Conservation (phyloP, 2,113 vertebrate species). For the Ophthalmolycus amberensis region DNA sequence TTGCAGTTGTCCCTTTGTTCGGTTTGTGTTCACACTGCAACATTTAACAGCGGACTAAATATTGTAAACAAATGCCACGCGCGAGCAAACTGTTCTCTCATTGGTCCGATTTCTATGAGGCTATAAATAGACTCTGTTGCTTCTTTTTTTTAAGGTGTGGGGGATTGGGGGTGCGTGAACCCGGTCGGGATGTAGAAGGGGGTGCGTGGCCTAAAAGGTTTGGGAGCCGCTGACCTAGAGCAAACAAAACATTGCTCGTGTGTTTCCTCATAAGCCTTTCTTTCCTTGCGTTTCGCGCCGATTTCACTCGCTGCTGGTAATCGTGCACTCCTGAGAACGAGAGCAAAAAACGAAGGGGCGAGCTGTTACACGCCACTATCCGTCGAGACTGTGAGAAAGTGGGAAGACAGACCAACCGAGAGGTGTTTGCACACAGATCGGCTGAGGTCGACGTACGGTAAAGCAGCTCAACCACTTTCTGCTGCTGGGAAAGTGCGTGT, state of each 20-base stretch:
- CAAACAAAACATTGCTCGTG: neutral
- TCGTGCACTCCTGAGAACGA: constrained; percentile 13
- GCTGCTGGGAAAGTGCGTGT: constrained; percentile 17
- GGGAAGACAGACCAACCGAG: neutral
- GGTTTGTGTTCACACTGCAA: no score
- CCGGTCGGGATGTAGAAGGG: no score
- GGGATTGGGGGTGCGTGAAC: no score
- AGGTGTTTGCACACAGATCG: constrained; percentile 15
- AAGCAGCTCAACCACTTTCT: neutral
- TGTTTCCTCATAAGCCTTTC: constrained; percentile 1
- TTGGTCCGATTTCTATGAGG: no score
- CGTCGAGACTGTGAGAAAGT: neutral
- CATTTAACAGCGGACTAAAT: no score
- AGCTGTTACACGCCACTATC: constrained; percentile 48
- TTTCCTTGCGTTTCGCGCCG: neutral
- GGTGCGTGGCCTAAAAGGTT: no score
- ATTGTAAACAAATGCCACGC: no score
- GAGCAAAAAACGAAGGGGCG: constrained; percentile 20
- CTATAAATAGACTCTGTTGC: no score
- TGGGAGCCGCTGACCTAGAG: neutral
- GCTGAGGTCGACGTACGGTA: neutral
- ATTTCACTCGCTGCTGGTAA: constrained; percentile 6
- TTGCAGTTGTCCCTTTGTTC: no score
- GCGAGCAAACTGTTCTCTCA: no score
- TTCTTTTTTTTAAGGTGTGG: no score